A percentile compares a stretch with the other conserved stretches of the same genome.
These are phyloP conservation scores for Lepisosteus osseus DNA, from an alignment of 2,113 vertebrate species.

Conservation along the genomic window DNA sequence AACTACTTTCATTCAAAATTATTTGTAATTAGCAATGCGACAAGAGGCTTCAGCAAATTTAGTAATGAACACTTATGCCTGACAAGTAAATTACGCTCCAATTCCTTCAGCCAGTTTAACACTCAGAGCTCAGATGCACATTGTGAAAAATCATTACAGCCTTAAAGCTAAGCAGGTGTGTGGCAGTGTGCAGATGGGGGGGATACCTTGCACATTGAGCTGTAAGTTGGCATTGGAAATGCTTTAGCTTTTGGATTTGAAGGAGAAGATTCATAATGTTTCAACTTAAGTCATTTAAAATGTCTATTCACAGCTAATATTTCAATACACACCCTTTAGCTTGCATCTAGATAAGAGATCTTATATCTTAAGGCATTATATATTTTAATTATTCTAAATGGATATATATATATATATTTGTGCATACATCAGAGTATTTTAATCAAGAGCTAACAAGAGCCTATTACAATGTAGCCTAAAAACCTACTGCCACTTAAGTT, in stretches of 20 bases:
- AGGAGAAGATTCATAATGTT: conserved; percentile 19
- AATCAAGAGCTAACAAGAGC: background rate
- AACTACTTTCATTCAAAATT: no score
- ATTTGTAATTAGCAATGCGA: conserved; percentile 53
- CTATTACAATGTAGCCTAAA: background rate
- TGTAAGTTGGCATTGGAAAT: conserved; percentile 57
- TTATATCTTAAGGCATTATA: no score
- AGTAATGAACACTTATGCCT: conserved; percentile 54
- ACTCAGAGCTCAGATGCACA: conserved; percentile 49
- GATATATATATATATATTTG: no score
- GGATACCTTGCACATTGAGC: conserved; percentile 56
- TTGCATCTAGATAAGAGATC: no score
- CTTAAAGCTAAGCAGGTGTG: conserved; percentile 68
- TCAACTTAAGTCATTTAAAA: background rate
- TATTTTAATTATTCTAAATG: no score
- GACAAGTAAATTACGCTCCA: conserved; percentile 57
- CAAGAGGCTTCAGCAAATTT: conserved; percentile 53
- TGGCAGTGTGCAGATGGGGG: conserved; percentile 66
- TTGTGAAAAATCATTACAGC: conserved; percentile 67
- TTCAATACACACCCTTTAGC: background rate
- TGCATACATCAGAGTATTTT: background rate
- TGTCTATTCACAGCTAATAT: background rate
- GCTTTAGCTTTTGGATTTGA: conserved; percentile 46
- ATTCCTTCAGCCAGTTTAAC: conserved; percentile 45
- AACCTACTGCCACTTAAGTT: no score